phyloP scores from a whole-genome alignment of 2,113 vertebrate genomes.

The Balaeniceps rex region DNA sequence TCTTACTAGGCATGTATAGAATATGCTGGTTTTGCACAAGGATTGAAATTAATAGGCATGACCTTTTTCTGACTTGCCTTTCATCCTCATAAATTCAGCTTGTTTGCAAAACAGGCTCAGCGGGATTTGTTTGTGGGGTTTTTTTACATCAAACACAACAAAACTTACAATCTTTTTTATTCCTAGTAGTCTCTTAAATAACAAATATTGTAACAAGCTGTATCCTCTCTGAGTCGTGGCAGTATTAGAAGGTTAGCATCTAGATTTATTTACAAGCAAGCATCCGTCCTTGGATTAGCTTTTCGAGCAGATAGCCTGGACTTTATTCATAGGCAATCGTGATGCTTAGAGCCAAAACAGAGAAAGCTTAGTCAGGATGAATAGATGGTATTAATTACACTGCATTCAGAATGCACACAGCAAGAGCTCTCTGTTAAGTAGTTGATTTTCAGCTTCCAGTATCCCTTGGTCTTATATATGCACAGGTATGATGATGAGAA shows the following conservation, averaged over 20 bases:
- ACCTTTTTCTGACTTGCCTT: slow-evolving; percentile 60
- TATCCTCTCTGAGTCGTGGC: not conserved
- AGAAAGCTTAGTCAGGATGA: not conserved
- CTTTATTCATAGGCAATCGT: not conserved
- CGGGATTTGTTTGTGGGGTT: not conserved
- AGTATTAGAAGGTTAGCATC: not conserved
- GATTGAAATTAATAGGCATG: slow-evolving; percentile 69
- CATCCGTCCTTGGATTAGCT: not conserved
- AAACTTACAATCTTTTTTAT: not conserved
- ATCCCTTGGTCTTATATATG: not conserved
- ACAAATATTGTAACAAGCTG: not conserved
- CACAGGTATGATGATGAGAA: not conserved
- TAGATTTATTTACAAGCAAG: not conserved
- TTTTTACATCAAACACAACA: slow-evolving; percentile 21
- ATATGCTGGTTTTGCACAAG: slow-evolving; percentile 45
- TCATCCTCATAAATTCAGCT: slow-evolving; percentile 48
- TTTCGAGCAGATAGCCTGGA: not conserved
- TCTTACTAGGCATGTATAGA: not conserved
- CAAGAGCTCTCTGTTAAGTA: not conserved
- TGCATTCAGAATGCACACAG: not conserved
- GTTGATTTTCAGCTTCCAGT: not conserved
- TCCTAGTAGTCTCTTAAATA: slow-evolving; percentile 53
- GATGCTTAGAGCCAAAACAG: not conserved
- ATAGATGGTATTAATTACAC: not conserved
- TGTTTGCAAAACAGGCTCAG: slow-evolving; percentile 39